Evolutionary conservation across 2,888 invertebrate genomes (phyloP), one percentile per base, ranked within the genome.

Genomic region (Heliconius ismenius): DNA sequence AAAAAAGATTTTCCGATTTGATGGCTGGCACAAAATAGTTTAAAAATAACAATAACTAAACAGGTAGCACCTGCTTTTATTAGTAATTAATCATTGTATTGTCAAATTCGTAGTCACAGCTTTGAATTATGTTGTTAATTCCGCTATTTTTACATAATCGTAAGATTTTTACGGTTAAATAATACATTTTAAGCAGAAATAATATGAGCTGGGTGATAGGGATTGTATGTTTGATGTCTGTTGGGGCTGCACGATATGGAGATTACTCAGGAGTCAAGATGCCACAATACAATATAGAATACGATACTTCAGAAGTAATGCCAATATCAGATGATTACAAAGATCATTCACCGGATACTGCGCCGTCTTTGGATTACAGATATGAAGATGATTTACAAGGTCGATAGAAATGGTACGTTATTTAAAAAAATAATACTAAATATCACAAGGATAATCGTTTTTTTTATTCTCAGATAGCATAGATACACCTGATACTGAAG

Each of bases 41-140:
- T 24, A 54, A 74, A 58, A 74, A 74, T 9, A n/a, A 49, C 36
- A 54, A 1, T 63, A 26, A 63, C 24, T 60, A 75, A 70, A 58
- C 54, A 69, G 39, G 39, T n/a, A 24, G 60, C 43, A 63, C 24
- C 21, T 72, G 63, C 24, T 54, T 39, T 67, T 39, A 43, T n/a
- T 67, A 24, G 67, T 67, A 24, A 67, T 43, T 28, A 28, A 69
- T 77, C 63, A 67, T 74, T 73, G 85, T 76, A 82, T 85, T 88
- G 91, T 90, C 92, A 92, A 92, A 92, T 91, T 92, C 84, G 79
- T 86, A 90, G 92, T 92, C 86, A 81, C 82, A 85, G 82, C 84
- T 84, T 67, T 79, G 84, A 87, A 89, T 85, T 85, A 89, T 91
- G 90, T 85, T 82, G 85, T 83, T 84, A 83, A 84, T 86, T 86